Conservation (phyloP, 2,888 invertebrate genomes). For the Pachycephus smyrnensis region DNA sequence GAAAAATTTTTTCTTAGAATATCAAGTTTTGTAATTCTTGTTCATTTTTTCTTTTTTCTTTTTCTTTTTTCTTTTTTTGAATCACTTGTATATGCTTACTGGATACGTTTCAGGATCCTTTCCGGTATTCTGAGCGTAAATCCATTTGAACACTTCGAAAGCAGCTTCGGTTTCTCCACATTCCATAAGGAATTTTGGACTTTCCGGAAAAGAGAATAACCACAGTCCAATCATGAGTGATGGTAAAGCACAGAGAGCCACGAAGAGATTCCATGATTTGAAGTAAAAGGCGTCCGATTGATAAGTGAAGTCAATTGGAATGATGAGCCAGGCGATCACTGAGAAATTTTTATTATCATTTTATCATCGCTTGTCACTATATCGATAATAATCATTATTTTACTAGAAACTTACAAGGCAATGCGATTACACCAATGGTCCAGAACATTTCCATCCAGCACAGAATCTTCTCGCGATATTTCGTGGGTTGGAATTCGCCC, state of each 20-base stretch:
- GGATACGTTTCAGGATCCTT: slow-evolving; percentile 78
- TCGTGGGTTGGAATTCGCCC: slow-evolving; percentile 85
- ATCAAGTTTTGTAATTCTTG: neutral
- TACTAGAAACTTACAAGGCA: slow-evolving; percentile 73
- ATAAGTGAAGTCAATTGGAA: slow-evolving; percentile 76
- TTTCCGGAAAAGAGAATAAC: slow-evolving; percentile 83
- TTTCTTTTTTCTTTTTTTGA: neutral
- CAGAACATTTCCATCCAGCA: slow-evolving; percentile 91
- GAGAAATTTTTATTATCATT: slow-evolving; percentile 22
- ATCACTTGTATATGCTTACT: slow-evolving; percentile 68
- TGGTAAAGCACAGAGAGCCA: slow-evolving; percentile 79
- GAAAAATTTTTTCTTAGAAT: neutral
- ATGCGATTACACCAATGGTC: slow-evolving; percentile 81
- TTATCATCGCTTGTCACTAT: neutral
- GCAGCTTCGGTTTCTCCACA: slow-evolving; percentile 84
- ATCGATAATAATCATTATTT: neutral
- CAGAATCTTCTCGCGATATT: slow-evolving; percentile 82
- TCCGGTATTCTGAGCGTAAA: slow-evolving; percentile 80
- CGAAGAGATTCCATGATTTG: slow-evolving; percentile 86
- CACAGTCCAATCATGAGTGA: slow-evolving; percentile 77
- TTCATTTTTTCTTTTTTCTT: no score
- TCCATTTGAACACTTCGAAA: slow-evolving; percentile 75
- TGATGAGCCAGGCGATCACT: slow-evolving; percentile 85
- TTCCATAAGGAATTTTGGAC: slow-evolving; percentile 85
- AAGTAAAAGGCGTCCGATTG: slow-evolving; percentile 74